Evolutionary conservation across 2,888 invertebrate genomes (phyloP).

Genomic region (Zaprionus lineosus): DNA sequence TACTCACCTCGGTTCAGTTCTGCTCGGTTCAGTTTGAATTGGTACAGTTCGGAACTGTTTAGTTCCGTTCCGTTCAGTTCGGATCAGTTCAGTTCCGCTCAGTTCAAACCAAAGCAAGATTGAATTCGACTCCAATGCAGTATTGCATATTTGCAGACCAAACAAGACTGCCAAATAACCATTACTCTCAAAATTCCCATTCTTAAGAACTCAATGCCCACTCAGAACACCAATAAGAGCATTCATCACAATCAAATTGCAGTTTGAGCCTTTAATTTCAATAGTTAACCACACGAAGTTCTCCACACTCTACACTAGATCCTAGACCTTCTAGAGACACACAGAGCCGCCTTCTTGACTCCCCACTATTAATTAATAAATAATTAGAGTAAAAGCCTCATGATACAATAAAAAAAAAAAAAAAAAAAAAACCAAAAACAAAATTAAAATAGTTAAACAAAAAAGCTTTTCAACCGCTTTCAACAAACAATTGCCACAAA

Average conservation of each 20-base stretch:
- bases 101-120: no score
- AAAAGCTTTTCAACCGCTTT: constrained; percentile 55
- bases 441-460: constrained; percentile 29
- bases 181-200: constrained; percentile 1
- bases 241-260: constrained; percentile 26
- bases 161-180: constrained; percentile 26
- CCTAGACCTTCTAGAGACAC: constrained; percentile 29
- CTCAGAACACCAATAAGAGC: background rate
- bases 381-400: constrained; percentile 45
- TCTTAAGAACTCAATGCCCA: background rate
- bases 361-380: constrained; percentile 24
- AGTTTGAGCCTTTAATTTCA: constrained; percentile 4
- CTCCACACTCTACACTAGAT: constrained; percentile 9
- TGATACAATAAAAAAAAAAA: background rate
- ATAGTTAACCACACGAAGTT: no score
- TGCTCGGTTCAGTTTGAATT: no score
- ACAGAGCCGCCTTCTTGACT: constrained; percentile 44
- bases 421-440: background rate
- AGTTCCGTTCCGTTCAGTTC: constrained; percentile 5
- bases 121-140: constrained; percentile 21
- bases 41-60: constrained; percentile 20
- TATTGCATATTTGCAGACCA: constrained; percentile 15
- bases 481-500: constrained; percentile 25
- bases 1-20: constrained; percentile 35
- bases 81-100: constrained; percentile 11